Evolutionary conservation across 2,888 invertebrate genomes (phyloP), one percentile per base, ranked within the genome.

Genomic region (Cryptocheilus praepositus): DNA sequence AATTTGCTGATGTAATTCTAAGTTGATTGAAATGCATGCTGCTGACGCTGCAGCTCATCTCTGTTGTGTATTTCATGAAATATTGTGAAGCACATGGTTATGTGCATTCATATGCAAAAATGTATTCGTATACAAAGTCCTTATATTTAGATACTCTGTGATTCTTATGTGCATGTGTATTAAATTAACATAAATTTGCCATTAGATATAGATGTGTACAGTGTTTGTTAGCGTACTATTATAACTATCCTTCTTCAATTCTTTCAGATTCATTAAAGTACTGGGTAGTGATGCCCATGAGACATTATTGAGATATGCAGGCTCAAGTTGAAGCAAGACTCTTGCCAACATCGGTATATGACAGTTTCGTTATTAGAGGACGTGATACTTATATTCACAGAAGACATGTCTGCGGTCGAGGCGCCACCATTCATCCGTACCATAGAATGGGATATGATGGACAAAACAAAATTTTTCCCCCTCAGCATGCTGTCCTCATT

Each of bases 361-460:
- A 77, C 25, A 60, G 43, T 59, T 63, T 57, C 57, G 8, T 64
- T 28, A 64, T 51, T 57, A 45, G 60, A 25, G 69, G 62, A 73
- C 19, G 43, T 49, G 46, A 19, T 21, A 61, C 64, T 64, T 44
- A 43, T 44, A 63, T 49, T 61, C 51, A 57, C 62, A 69, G 75
- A 18, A 70, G 83, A 77, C 67, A 88, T 88, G 88, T 84, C 89
- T 75, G 84, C 92, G 87, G 92, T 92, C 25, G 93, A 93, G 79
- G 89, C 90, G 15, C 92, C 92, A 4, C 89, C 89, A 18, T 92
- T 93, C 62, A 94, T 96, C 71, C 94, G 93, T 25, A 97, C 95
- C 5, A 97, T 99, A 72, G 98, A 99, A 89, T 96, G 98, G 96
- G 93, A 97, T 77, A 99, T 99, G 98, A 96, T 99, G 97, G 96